phyloP scores from a whole-genome alignment of 2,113 vertebrate genomes.

The Glaucomys volans region DNA sequence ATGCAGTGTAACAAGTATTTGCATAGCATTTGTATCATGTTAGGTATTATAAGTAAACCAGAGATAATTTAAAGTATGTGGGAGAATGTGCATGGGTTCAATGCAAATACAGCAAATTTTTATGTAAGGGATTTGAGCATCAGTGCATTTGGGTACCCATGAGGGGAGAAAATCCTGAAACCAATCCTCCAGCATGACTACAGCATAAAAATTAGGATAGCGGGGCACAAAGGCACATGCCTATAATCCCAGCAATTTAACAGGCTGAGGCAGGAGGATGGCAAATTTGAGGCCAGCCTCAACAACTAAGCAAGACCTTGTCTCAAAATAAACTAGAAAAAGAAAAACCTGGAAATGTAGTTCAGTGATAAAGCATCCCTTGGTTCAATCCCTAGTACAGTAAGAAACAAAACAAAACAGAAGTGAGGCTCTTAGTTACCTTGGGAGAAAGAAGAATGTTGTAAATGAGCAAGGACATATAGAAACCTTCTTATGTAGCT shows the following conservation, averaged over 20 bases:
- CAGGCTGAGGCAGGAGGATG: too few relatives aligned
- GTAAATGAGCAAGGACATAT: background rate
- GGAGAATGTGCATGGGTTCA: background rate
- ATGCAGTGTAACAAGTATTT: background rate
- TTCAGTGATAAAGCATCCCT: too few relatives aligned
- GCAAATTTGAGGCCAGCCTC: too few relatives aligned
- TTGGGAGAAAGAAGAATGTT: background rate
- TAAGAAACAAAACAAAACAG: too few relatives aligned
- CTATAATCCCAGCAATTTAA: too few relatives aligned
- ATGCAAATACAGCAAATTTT: background rate
- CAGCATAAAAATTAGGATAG: background rate
- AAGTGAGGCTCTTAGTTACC: background rate
- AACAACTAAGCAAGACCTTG: too few relatives aligned
- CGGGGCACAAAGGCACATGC: too few relatives aligned
- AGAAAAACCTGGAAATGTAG: too few relatives aligned
- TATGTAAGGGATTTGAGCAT: background rate
- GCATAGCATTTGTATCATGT: background rate
- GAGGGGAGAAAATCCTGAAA: background rate
- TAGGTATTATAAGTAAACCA: background rate
- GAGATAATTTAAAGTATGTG: background rate
- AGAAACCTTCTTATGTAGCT: background rate
- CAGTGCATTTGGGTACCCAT: too few relatives aligned
- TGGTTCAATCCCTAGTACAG: too few relatives aligned
- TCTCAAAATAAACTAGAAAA: too few relatives aligned
- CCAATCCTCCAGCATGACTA: background rate